A percentile compares a stretch with the other conserved stretches of the same genome.
Evolutionary conservation across 1,140 invertebrate genomes (phyloP).

Genomic region (Drosophila santomea): DNA sequence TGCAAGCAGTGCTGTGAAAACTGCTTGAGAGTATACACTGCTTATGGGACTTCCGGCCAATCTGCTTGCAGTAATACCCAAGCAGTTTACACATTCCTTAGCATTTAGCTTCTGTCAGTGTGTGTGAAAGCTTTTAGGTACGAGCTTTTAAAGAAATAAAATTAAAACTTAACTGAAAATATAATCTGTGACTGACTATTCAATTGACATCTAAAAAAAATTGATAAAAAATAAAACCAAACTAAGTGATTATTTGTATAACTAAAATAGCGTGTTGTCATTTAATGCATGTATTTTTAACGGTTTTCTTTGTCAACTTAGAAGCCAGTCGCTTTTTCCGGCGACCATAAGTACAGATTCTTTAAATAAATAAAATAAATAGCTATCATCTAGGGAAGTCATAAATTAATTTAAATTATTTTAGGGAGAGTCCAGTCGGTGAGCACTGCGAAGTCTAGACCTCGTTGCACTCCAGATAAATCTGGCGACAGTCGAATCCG

Average conservation of each 20-base stretch:
- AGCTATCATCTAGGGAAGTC: slow-evolving; percentile 68
- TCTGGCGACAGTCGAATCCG: slow-evolving; percentile 92
- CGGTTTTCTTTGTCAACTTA: slow-evolving; percentile 31
- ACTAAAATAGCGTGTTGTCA: background rate
- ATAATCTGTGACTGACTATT: background rate
- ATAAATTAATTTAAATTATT: slow-evolving; percentile 81
- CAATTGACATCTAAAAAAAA: background rate
- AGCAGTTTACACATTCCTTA: background rate
- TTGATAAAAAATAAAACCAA: background rate
- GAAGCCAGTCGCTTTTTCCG: slow-evolving; percentile 31
- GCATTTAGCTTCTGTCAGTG: background rate
- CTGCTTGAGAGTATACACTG: background rate
- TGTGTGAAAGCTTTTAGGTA: background rate
- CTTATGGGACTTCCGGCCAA: background rate
- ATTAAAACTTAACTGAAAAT: too few relatives aligned
- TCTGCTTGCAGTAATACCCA: background rate
- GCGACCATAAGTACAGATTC: slow-evolving; percentile 62
- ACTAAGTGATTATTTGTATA: too few relatives aligned
- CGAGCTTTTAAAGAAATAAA: too few relatives aligned
- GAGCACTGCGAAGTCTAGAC: slow-evolving; percentile 86
- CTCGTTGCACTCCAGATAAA: slow-evolving; percentile 94
- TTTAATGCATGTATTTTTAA: slow-evolving; percentile 37
- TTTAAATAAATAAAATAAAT: slow-evolving; percentile 80
- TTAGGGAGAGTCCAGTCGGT: slow-evolving; percentile 64
- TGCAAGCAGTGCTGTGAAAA: background rate